A percentile compares a stretch with the other conserved stretches of the same genome.
Conservation (phyloP, 2,113 vertebrate genomes). For the Camelus bactrianus region DNA sequence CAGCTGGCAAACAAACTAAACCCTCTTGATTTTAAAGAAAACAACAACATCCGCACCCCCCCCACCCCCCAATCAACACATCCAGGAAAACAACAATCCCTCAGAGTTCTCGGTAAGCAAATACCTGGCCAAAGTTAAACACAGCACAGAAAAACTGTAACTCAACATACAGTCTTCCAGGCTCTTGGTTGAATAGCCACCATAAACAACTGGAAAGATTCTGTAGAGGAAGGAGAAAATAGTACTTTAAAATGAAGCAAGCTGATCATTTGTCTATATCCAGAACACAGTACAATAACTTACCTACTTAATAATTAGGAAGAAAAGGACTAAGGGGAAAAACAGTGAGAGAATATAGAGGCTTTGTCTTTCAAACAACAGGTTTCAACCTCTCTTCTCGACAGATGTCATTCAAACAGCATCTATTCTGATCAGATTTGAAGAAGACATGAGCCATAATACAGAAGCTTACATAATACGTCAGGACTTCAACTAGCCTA, state of each 20-base stretch:
- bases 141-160: conserved; percentile 98
- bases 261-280: conserved; percentile 64
- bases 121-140: conserved; percentile 97
- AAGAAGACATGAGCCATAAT: conserved; percentile 70
- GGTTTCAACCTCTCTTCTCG: conserved; percentile 74
- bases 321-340: conserved; percentile 60
- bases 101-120: conserved; percentile 58
- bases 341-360: conserved; percentile 66
- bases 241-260: conserved; percentile 39
- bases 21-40: conserved; percentile 63
- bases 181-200: conserved; percentile 94
- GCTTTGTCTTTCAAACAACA: conserved; percentile 78
- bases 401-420: conserved; percentile 79
- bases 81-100: conserved; percentile 12
- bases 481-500: conserved; percentile 56
- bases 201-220: conserved; percentile 97
- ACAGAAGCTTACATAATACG: conserved; percentile 74
- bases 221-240: conserved; percentile 84
- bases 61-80: neutral
- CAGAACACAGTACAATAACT: conserved; percentile 65
- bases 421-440: conserved; percentile 75
- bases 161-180: conserved; percentile 95
- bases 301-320: conserved; percentile 62
- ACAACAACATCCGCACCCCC: conserved; percentile 40
- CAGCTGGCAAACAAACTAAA: conserved; percentile 74